Evolutionary conservation across 2,797 vertebrate species (phyloP).

Genomic region (Pseudochaenichthys georgianus): DNA sequence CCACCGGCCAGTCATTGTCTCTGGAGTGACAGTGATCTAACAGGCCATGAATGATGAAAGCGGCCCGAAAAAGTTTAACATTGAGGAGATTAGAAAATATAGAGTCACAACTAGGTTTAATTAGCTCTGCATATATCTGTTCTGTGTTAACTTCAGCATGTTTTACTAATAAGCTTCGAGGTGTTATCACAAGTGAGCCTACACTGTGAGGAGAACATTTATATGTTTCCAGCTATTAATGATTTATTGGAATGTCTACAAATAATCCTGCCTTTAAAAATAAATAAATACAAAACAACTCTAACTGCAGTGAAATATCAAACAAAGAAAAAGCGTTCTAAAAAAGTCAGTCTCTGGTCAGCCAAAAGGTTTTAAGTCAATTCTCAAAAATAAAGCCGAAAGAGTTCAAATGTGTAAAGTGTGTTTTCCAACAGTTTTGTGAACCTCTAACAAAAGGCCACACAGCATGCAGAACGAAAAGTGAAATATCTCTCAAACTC

Average conservation of each 20-base stretch:
- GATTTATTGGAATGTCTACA: constrained; percentile 52
- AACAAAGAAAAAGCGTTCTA: constrained; percentile 62
- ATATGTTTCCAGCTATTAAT: constrained; percentile 48
- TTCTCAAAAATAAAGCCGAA: constrained; percentile 46
- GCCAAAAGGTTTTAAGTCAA: constrained; percentile 67
- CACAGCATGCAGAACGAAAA: constrained; percentile 66
- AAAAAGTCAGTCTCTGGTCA: constrained; percentile 59
- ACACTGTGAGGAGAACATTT: constrained; percentile 30
- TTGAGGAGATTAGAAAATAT: constrained; percentile 11
- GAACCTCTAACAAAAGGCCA: constrained; percentile 66
- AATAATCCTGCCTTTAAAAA: constrained; percentile 44
- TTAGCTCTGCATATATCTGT: constrained; percentile 16
- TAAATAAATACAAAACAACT: constrained; percentile 6
- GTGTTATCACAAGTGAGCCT: constrained; percentile 33
- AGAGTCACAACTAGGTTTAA: constrained; percentile 10
- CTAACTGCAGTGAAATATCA: constrained; percentile 34
- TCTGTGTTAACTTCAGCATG: constrained; percentile 24
- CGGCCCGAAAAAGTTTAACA: constrained; percentile 32
- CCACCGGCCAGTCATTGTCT: constrained; percentile 53
- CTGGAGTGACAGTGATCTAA: constrained; percentile 61
- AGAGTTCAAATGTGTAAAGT: constrained; percentile 53
- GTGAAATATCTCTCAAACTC: constrained; percentile 59
- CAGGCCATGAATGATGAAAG: constrained; percentile 46
- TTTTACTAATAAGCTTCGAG: constrained; percentile 9
- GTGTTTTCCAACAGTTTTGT: constrained; percentile 63